These are phyloP conservation scores for Meloe dianella DNA, from an alignment of 2,888 invertebrate genomes.

Conservation along the genomic window DNA sequence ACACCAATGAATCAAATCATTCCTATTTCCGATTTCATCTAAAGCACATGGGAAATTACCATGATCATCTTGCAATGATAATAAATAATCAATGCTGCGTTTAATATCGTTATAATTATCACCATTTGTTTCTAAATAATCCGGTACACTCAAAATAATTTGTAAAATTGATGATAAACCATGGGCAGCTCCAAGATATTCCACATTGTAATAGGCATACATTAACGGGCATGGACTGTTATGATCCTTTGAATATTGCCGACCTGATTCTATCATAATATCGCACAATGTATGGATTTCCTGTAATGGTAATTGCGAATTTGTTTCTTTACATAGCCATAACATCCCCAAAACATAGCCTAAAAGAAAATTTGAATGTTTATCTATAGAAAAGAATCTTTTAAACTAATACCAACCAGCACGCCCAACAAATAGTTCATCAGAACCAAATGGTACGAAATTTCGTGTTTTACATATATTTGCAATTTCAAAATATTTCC, in stretches of 20 bases:
- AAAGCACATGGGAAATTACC: constrained; percentile 68
- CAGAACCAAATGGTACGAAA: constrained; percentile 73
- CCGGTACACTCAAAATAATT: constrained; percentile 67
- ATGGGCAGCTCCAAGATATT: constrained; percentile 77
- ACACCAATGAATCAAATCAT: constrained; percentile 88
- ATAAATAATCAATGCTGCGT: constrained; percentile 70
- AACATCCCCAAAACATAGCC: constrained; percentile 78
- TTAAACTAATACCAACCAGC: constrained; percentile 61
- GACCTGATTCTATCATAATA: constrained; percentile 74
- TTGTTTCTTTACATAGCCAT: constrained; percentile 70
- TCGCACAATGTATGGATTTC: constrained; percentile 71
- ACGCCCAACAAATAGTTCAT: constrained; percentile 85
- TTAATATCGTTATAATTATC: constrained; percentile 67
- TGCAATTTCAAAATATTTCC: constrained; percentile 58
- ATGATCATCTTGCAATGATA: constrained; percentile 70
- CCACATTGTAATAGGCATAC: constrained; percentile 74
- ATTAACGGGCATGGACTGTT: constrained; percentile 72
- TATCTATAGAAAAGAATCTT: background rate
- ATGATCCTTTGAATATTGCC: constrained; percentile 67
- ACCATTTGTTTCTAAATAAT: constrained; percentile 63
- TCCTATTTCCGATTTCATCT: constrained; percentile 69
- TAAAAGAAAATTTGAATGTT: constrained; percentile 29
- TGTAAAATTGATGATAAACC: constrained; percentile 72
- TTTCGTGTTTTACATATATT: constrained; percentile 61
- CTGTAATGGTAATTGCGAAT: constrained; percentile 58